Conservation (phyloP, 2,888 invertebrate species). For the Acronicta psi region DNA sequence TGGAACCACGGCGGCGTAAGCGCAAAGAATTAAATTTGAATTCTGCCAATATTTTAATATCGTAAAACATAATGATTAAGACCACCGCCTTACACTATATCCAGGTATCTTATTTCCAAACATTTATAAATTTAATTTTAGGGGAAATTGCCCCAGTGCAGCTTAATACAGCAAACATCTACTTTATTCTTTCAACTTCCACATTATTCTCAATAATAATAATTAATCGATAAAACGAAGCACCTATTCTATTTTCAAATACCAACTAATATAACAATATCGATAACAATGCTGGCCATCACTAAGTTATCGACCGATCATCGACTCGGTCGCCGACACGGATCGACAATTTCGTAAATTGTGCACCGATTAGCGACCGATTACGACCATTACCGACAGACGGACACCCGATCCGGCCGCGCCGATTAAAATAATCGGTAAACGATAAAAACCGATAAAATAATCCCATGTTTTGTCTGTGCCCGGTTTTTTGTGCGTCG, state of each 20-base stretch:
- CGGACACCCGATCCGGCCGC: slow-evolving; percentile 84
- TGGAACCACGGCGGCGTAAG: no score
- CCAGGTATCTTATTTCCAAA: no score
- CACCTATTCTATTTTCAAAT: background rate
- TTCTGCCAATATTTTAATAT: no score
- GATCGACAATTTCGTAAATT: slow-evolving; percentile 89
- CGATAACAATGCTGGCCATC: slow-evolving; percentile 72
- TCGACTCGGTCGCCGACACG: slow-evolving; percentile 85
- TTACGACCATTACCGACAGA: slow-evolving; percentile 87
- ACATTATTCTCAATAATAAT: no score
- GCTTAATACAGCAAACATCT: no score
- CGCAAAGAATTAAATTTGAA: no score
- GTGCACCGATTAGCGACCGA: slow-evolving; percentile 88
- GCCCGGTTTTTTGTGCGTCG: slow-evolving; percentile 73
- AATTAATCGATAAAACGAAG: background rate
- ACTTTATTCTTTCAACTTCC: no score
- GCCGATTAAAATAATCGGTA: slow-evolving; percentile 88
- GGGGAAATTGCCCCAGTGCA: no score
- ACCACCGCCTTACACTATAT: no score
- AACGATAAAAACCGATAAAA: slow-evolving; percentile 86
- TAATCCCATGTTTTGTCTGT: slow-evolving; percentile 74
- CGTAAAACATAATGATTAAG: no score
- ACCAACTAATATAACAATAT: slow-evolving; percentile 46
- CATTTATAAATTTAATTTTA: no score
- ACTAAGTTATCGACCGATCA: slow-evolving; percentile 75